Evolutionary conservation across 1,140 invertebrate genomes (phyloP), one percentile per base, ranked within the genome.

Genomic region (Cephus cinctus): DNA sequence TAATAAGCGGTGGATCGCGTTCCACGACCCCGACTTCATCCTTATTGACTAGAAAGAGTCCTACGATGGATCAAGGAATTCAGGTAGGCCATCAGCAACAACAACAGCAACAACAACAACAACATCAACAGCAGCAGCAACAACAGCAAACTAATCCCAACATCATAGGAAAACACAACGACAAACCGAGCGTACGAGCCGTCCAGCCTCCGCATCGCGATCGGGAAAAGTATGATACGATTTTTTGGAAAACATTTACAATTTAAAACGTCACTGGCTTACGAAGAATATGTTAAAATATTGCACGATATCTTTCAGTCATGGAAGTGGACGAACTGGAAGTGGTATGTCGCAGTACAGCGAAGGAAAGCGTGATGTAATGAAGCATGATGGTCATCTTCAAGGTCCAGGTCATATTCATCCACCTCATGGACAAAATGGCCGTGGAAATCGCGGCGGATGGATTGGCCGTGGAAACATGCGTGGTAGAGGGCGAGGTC

Each of bases 41-140:
- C 43, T 71, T 84, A 45, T 65, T 85, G 41, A 80, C 85, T 27
- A 78, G 86, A 64, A 86, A 90, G 74, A 89, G 89, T 54, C 88
- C 90, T 30, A 91, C 90, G 3, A 83, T 85, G 47, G 92, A 95
- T 71, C 87, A 92, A 67, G 83, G 86, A 48, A 86, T 86, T 40
- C 90, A 94, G 73, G 82, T 83, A 32, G 63, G 65, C 11, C 71
- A 76, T 30, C 76, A 76, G 21, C 73, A 73, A 40, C 73, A 76
- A 4, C 67, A 71, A 23, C 67, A 76, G 18, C 63, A 69, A 18
- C 66, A 73, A 12, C 69, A 71, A 9, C 70, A 74, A 6, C 69
- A 54, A n/a, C n/a, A n/a, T n/a, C n/a, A 67, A 31, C 66, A 71
- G 16, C 61, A 73, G 11, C 62, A 75, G 21, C 56, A 61, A 46